Evolutionary conservation across 2,113 vertebrate species (phyloP).

Genomic region (Oncorhynchus nerka): DNA sequence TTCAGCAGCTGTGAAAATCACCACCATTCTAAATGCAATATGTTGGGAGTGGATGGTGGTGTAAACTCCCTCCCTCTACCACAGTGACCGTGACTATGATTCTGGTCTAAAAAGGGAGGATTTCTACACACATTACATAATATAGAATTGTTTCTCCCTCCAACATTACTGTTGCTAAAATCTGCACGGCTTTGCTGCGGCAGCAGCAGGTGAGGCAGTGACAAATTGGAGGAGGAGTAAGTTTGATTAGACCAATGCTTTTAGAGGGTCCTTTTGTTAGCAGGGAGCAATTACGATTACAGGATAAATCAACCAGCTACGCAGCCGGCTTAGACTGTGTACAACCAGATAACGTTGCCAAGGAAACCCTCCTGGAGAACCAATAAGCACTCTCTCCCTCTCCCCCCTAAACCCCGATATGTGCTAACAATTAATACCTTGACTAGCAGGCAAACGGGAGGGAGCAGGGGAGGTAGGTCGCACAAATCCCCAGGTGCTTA

Average conservation of each 20-base stretch:
- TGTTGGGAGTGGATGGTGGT: constrained; percentile 13
- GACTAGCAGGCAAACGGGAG: constrained; percentile 34
- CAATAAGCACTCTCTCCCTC: constrained; percentile 50
- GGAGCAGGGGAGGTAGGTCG: constrained; percentile 27
- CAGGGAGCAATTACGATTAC: constrained; percentile 52
- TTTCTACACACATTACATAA: constrained; percentile 37
- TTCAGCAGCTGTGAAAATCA: constrained; percentile 35
- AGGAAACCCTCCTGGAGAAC: constrained; percentile 71
- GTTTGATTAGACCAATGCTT: constrained; percentile 62
- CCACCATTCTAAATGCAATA: constrained; percentile 21
- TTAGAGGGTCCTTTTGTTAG: constrained; percentile 65
- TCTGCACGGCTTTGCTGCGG: constrained; percentile 56
- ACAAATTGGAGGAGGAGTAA: constrained; percentile 40
- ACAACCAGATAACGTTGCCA: constrained; percentile 78
- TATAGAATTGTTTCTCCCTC: constrained; percentile 46
- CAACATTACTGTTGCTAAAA: constrained; percentile 62
- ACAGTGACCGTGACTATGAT: not conserved
- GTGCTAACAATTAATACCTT: constrained; percentile 75
- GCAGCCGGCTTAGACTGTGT: constrained; percentile 67
- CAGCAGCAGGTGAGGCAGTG: constrained; percentile 30
- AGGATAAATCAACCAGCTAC: constrained; percentile 63
- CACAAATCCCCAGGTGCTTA: constrained; percentile 65
- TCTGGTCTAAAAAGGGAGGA: not conserved
- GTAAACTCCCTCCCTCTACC: constrained; percentile 2
- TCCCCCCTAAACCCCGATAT: constrained; percentile 50